Evolutionary conservation across 2,113 vertebrate genomes (phyloP), one percentile per base, ranked within the genome.

Genomic region (Nematolebias whitei): DNA sequence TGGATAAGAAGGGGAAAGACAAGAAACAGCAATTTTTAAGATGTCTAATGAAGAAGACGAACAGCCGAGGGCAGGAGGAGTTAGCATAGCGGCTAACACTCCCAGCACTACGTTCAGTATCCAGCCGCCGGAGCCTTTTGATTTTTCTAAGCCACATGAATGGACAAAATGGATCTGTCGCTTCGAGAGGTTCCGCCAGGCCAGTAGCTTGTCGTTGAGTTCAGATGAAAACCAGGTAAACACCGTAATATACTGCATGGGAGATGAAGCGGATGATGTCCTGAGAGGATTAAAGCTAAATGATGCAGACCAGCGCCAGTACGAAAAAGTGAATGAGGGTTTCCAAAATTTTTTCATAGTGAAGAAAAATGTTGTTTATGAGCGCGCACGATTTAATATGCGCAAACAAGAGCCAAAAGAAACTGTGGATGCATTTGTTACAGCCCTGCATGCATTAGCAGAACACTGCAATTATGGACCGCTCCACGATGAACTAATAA

Each of bases 191-290:
- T n/a, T n/a, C n/a, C n/a, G n/a, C n/a, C n/a, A n/a, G n/a, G n/a
- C n/a, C n/a, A n/a, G n/a, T n/a, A n/a, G n/a, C n/a, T n/a, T n/a
- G n/a, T n/a, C n/a, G n/a, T n/a, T n/a, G n/a, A n/a, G n/a, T n/a
- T n/a, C n/a, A n/a, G 29, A 50, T 2, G 59, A 39, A 22, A 62
- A 50, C 3, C 59, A 62, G 19, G 20, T 62, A 12, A 62, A 62
- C 12, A 49, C 45, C 0, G 15, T 61, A 5, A 61, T 61, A 14
- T 48, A 61, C 4, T 60, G 24, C 16, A 48, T 47, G 41, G 43
- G 57, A 1, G 43, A 35, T 3, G 24, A 60, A 44, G 57, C 18
- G 12, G 57, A 60, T 32, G 43, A 47, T 4, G 0, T 60, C 1
- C n/a, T 60, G 41, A 8, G 41, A 1, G 12, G 41, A 2, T 5